Evolutionary conservation across 2,113 vertebrate species (phyloP).

Genomic region (Gobiocypris rarus): DNA sequence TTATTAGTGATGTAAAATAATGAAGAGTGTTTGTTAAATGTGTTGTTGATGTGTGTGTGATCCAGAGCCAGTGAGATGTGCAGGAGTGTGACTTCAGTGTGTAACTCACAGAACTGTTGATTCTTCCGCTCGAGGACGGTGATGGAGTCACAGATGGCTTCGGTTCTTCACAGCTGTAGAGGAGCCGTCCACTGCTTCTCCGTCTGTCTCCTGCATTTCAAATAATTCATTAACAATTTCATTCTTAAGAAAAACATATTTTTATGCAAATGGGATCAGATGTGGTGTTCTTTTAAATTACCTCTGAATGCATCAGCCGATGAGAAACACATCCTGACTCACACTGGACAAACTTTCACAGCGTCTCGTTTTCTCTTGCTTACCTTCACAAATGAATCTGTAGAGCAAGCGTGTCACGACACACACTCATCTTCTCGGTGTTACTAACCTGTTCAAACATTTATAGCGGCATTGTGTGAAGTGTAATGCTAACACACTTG

Average conservation of each 20-base stretch:
- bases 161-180: background rate
- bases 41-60: background rate
- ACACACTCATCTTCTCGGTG: background rate
- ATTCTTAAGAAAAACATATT: constrained; percentile 33
- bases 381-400: constrained; percentile 30
- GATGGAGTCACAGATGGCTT: constrained; percentile 6
- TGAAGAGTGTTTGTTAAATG: background rate
- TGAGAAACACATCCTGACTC: background rate
- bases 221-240: constrained; percentile 35
- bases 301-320: background rate
- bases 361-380: background rate
- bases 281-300: constrained; percentile 8
- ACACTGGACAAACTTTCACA: constrained; percentile 19
- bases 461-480: constrained; percentile 57
- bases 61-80: background rate
- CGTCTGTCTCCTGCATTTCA: background rate
- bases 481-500: constrained; percentile 54
- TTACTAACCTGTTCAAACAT: constrained; percentile 63
- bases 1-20: too few species aligned
- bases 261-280: constrained; percentile 43
- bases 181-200: background rate
- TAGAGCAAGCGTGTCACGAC: constrained; percentile 18
- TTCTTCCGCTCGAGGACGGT: background rate
- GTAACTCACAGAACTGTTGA: constrained; percentile 2
- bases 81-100: too few species aligned